Base-by-base conservation (phyloP, 1,140 invertebrate genomes). In the Scaptodrosophila lebanonensis region DNA sequence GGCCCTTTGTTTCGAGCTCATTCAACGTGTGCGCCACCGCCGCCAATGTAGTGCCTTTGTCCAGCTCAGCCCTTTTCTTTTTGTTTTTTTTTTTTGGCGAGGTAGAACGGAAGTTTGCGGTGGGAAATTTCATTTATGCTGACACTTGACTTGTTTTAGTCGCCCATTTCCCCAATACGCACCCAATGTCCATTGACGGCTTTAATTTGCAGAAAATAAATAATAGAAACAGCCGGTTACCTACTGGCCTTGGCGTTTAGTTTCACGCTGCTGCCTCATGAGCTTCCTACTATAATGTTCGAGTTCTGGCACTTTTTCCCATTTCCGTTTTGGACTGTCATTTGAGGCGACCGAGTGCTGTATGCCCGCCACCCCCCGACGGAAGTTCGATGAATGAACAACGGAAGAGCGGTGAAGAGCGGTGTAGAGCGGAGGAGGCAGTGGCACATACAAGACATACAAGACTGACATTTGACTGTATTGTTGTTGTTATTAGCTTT, bases 91-190 rank as follows among this genome's bases (percentile, higher is more conserved):
- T 33, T 33, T 3, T 33, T 13, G 32, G 6, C 22, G 22, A 4
- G 22, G 3, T 25, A 15, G 5, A 38, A 70, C 75, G 75, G 75
- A 82, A 82, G 66, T 82, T 75, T 82, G 75, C 18, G 75, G 75
- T 82, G 75, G 75, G 75, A 82, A 82, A 82, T 82, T 82, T 82
- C 75, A 82, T 82, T 82, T 82, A 83, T 82, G 75, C 75, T 82
- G 75, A 82, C 75, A 82, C 75, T 82, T 75, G 75, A 82, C 66
- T 79, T 59, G 68, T 50, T 63, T 58, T 57, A 29, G 48, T 53
- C 64, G 42, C 45, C 48, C 45, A 39, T 33, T 12, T 36, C 15
- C 29, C 36, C 40, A 17, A 15, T 25, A 22, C 9, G 16, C 22
- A 25, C 30, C n/a, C 44, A 17, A 12, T 11, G 11, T 36, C 25